Base-by-base conservation (phyloP, 2,888 invertebrate genomes). In the Uropetala carovei region DNA sequence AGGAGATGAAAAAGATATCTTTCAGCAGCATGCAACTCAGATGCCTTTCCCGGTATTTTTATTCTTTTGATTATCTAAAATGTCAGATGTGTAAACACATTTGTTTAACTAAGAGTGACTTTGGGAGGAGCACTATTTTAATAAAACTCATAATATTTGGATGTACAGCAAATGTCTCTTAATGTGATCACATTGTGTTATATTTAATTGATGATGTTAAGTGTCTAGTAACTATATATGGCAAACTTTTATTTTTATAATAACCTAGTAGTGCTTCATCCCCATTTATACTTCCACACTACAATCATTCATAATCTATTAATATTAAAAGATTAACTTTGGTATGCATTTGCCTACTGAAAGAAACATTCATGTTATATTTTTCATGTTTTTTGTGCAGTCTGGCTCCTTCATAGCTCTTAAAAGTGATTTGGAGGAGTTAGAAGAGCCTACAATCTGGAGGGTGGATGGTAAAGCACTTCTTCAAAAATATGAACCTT, bases 391-490 rank as follows among this genome's bases (percentile, higher is more conserved):
- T 93, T 93, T 94, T 96, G 96, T 92, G 43, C 95, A 98, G 98
- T 96, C 97, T 93, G 98, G 98, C 83, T 98, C 98, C 94, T 99
- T 98, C 96, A 97, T 99, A 93, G 97, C 98, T 75, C 96, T 98
- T 94, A 98, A 98, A 95, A 96, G 97, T 92, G 98, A 99, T 95
- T 95, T 98, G 93, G 96, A 96, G 93, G 97, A 97, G 94, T 96
- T 96, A 94, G 97, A 98, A 95, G 97, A 97, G 96, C 98, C 98
- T 11, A 97, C 97, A 10, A 97, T 99, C 94, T 99, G 99, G 99
- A 97, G 98, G 95, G 98, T 99, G 82, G 98, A 99, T 94, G 98
- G 97, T 83, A 97, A 97, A 94, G 96, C 96, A 93, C 95, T 97
- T 94, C 94, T 97, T 93, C 97, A 97, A 94, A 97, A 97, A 94